These are phyloP conservation scores for Prunella himalayana DNA, from an alignment of 2,113 vertebrate genomes.

Conservation along the genomic window DNA sequence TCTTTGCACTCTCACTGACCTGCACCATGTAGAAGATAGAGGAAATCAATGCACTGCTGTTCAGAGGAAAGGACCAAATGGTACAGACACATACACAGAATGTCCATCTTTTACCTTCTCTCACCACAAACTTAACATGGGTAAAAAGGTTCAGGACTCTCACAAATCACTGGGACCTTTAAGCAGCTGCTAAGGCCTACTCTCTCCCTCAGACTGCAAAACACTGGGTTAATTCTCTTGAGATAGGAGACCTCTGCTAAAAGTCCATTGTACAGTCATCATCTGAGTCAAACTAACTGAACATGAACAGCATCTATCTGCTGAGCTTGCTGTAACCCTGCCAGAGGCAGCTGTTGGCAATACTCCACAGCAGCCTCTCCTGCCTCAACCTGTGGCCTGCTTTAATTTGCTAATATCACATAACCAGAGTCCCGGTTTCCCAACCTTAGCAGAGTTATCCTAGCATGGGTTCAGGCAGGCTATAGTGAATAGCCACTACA, in stretches of 20 bases:
- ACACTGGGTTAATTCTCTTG: neutral
- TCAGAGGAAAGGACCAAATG: neutral
- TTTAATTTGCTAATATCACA: neutral
- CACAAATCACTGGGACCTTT: neutral
- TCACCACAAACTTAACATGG: neutral
- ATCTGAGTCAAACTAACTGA: neutral
- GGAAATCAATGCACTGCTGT: neutral
- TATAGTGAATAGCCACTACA: neutral
- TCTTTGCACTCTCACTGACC: slow-evolving; percentile 92
- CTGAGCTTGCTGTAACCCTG: neutral
- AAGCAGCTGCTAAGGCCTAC: neutral
- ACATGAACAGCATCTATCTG: neutral
- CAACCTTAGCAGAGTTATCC: neutral
- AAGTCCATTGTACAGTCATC: neutral
- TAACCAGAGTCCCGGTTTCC: neutral
- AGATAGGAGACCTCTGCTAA: neutral
- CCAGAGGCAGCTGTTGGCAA: neutral
- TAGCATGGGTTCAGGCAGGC: neutral
- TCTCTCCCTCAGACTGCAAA: neutral
- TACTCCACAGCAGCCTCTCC: neutral
- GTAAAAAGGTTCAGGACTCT: neutral
- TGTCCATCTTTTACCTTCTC: neutral
- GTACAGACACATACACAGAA: neutral
- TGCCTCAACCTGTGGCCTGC: neutral
- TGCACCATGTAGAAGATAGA: slow-evolving; percentile 50